These are phyloP conservation scores for Macrobrachium rosenbergii DNA, from an alignment of 1,140 invertebrate species.

Conservation along the genomic window DNA sequence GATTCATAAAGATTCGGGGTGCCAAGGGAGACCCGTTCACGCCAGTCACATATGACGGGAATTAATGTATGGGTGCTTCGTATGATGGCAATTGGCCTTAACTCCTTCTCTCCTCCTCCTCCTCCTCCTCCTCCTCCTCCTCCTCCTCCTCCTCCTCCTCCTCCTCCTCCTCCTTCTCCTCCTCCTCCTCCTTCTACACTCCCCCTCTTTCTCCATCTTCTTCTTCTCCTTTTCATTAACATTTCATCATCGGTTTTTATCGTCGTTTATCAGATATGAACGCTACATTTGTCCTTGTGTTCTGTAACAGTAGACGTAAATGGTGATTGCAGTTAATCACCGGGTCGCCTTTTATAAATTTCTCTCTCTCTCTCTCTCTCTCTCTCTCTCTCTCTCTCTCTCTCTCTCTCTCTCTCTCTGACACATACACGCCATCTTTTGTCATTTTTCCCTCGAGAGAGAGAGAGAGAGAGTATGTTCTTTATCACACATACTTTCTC, in stretches of 20 bases:
- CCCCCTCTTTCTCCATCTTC: not conserved
- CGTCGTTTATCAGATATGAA: no score
- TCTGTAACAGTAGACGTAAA: no score
- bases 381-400: slow-evolving; percentile 14
- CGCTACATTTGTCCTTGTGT: no score
- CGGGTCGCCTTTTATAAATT: not conserved
- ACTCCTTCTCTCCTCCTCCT: not conserved
- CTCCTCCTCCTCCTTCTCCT: no score
- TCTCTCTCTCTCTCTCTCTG: not conserved
- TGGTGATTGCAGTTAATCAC: not conserved
- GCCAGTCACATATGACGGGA: no score
- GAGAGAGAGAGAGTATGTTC: no score
- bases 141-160: not conserved
- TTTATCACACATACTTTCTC: not conserved
- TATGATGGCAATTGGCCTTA: no score
- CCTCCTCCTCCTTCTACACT: no score
- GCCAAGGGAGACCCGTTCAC: no score
- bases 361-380: slow-evolving; percentile 13
- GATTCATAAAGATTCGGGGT: no score
- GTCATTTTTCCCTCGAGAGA: not conserved
- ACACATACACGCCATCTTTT: not conserved
- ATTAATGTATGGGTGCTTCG: no score
- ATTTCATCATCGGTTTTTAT: not conserved
- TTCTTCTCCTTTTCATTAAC: not conserved
- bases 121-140: not conserved